A percentile compares a stretch with the other conserved stretches of the same genome.
These are phyloP conservation scores for Malurus cyaneus DNA, from an alignment of 2,113 vertebrate genomes.

Conservation along the genomic window DNA sequence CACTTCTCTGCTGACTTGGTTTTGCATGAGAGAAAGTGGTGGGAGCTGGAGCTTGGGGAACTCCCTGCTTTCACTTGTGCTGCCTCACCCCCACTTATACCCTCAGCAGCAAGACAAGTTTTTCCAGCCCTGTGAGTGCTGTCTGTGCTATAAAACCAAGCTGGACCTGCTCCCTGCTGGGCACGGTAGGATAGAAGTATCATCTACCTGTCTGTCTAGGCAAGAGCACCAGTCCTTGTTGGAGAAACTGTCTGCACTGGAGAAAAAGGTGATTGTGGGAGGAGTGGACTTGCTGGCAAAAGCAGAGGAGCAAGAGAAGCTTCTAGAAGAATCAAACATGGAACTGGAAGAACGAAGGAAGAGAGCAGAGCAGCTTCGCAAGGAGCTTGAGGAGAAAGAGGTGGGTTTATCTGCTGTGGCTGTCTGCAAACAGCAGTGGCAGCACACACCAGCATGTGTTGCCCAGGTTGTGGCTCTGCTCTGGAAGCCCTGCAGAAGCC, in stretches of 20 bases:
- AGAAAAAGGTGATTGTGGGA: constrained; percentile 98
- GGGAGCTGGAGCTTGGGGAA: neutral
- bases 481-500: neutral
- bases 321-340: constrained; percentile 96
- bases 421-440: neutral
- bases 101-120: neutral
- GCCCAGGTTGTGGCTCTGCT: neutral
- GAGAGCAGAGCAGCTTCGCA: constrained; percentile 93
- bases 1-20: neutral
- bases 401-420: constrained; percentile 22
- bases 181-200: neutral
- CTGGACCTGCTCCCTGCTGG: neutral
- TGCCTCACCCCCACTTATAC: neutral
- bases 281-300: constrained; percentile 97
- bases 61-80: neutral
- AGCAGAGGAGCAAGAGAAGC: constrained; percentile 97
- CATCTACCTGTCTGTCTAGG: constrained; percentile 68
- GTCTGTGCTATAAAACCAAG: neutral
- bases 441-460: neutral
- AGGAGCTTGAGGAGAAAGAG: constrained; percentile 96
- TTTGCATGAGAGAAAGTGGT: neutral
- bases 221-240: constrained; percentile 93
- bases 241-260: constrained; percentile 91
- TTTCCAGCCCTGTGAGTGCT: neutral
- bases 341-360: constrained; percentile 92